Conservation (phyloP, 2,113 vertebrate genomes). For the Dendrocopos noguchii region DNA sequence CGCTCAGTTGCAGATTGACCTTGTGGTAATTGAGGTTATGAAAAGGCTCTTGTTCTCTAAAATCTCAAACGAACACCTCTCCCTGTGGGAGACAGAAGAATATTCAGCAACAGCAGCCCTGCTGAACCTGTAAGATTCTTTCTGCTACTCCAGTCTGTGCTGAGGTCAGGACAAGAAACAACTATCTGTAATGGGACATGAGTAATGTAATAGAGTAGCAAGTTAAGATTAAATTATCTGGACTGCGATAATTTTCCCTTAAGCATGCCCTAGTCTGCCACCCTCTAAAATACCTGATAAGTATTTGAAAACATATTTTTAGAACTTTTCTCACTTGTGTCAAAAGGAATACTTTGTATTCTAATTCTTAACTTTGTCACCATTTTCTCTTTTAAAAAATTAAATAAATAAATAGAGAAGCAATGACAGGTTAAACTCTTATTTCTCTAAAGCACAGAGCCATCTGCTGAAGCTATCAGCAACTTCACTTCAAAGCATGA, state of each 20-base stretch:
- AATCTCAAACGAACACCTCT: slow-evolving; percentile 64
- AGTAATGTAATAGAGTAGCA: neutral
- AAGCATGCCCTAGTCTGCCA: neutral
- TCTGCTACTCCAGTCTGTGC: neutral
- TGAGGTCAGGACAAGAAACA: slow-evolving; percentile 55
- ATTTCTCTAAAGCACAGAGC: neutral
- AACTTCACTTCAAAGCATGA: neutral
- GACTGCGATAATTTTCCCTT: neutral
- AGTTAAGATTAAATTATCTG: neutral
- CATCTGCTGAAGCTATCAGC: neutral
- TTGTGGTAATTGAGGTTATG: slow-evolving; percentile 78
- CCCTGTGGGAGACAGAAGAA: slow-evolving; percentile 40
- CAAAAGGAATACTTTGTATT: neutral
- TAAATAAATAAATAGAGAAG: neutral
- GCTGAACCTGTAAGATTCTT: slow-evolving; percentile 39
- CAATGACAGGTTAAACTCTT: neutral
- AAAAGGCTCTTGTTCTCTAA: slow-evolving; percentile 81
- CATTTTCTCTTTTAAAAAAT: neutral
- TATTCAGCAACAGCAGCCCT: slow-evolving; percentile 23
- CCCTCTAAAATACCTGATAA: neutral
- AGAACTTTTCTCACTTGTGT: neutral
- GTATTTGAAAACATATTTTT: neutral
- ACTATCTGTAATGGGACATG: neutral
- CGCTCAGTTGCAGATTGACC: slow-evolving; percentile 63
- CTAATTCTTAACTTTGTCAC: neutral